Base-by-base conservation (phyloP, 1,140 invertebrate genomes). In the Penaeus japonicus region DNA sequence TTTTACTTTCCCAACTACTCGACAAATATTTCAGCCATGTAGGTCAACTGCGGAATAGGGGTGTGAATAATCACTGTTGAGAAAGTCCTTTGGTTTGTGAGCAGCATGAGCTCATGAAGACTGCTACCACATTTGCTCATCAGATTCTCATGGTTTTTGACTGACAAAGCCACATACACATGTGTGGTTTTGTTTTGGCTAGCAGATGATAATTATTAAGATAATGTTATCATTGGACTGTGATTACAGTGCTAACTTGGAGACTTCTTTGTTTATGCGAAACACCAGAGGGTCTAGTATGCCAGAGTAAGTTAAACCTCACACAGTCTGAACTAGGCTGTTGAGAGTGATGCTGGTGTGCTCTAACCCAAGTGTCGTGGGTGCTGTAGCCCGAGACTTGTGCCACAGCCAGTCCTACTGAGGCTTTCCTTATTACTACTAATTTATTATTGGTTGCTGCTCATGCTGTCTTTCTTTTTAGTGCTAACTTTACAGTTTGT, bases 231-330 rank as follows among this genome's bases (percentile, higher is more conserved):
- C 39, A n/a, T 83, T 82, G 79, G 24, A 35, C 57, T 35, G 80
- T 35, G 55, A 57, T 83, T 57, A 59, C 80, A 62, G 35, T 59
- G 80, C 80, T 83, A 83, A 83, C 57, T 35, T 83, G 15, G 27
- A 83, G 57, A 83, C 80, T 83, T 83, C 55, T 82, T 82, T 62
- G 54, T 82, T 83, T 65, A 35, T 65, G 54, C 57, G 57, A 83
- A 65, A 24, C 80, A 32, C 80, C 80, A 83, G 80, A 83, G 80
- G 57, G 80, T 62, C 80, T 39, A 57, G 22, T 62, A 32, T 81
- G 27, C n/a, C 80, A 83, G 80, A 83, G 80, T 83, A 83, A 83
- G 80, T 83, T 57, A 39, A 62, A 39, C 57, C 80, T 83, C 80
- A 65, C 39, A 35, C 57, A 83, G 77, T 78, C 77, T 53, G 30